Percentiles rank a stretch among this genome's conserved stretches.
Conservation (phyloP, 2,113 vertebrate species). For the Campylorhamphus procurvoides region DNA sequence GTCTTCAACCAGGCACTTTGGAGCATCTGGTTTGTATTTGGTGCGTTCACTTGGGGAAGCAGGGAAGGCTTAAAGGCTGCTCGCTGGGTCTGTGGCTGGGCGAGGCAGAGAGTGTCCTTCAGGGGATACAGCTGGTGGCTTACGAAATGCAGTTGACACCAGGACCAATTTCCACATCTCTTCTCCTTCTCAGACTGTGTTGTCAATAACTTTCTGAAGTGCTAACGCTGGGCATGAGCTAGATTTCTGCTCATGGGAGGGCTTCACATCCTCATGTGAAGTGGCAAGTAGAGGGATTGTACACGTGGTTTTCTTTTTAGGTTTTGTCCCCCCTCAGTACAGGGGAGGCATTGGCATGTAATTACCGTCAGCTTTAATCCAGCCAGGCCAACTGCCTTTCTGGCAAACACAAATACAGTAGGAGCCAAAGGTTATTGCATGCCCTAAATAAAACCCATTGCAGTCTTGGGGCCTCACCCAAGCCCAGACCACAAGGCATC, state of each 20-base stretch:
- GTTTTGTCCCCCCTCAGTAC: background rate
- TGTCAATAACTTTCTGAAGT: background rate
- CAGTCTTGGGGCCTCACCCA: background rate
- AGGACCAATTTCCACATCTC: background rate
- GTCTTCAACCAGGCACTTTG: background rate
- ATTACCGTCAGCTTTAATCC: background rate
- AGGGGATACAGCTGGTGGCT: background rate
- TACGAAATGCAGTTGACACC: background rate
- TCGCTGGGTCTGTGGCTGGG: background rate
- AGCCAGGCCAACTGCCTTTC: conserved; percentile 38
- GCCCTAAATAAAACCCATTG: conserved; percentile 23
- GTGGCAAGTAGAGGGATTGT: fast-evolving
- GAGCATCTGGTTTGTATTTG: conserved; percentile 24
- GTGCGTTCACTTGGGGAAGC: background rate
- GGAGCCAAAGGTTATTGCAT: conserved; percentile 53
- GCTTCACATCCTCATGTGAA: background rate
- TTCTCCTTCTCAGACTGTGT: background rate
- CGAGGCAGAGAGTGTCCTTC: background rate
- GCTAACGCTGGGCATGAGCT: fast-evolving
- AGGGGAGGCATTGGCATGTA: background rate
- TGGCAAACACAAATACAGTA: conserved; percentile 25
- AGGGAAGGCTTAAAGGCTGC: background rate
- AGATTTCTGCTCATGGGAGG: background rate
- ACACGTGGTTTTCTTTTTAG: background rate
- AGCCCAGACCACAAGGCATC: background rate